Conservation (phyloP, 2,113 vertebrate species). For the Platycercus adscitus region DNA sequence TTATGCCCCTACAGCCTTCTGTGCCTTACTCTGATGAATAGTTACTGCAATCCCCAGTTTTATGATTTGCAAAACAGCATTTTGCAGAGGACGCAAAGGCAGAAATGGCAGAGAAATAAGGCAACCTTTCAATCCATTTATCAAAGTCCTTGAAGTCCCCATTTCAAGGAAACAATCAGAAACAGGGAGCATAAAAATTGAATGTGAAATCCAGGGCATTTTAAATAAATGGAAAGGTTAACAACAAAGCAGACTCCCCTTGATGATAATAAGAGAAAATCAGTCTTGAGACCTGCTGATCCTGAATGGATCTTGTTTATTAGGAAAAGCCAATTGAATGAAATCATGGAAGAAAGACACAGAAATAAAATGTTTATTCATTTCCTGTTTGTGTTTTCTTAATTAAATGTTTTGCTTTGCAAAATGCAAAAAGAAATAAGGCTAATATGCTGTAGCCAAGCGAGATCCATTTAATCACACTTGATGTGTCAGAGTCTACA, state of each 20-base stretch:
- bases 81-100: background rate
- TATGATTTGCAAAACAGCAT: constrained; percentile 30
- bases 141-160: constrained; percentile 56
- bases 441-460: constrained; percentile 7
- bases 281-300: constrained; percentile 28
- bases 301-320: constrained; percentile 15
- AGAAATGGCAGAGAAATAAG: constrained; percentile 48
- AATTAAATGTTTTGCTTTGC: constrained; percentile 34
- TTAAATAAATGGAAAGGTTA: constrained; percentile 60
- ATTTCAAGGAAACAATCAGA: constrained; percentile 66
- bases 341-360: background rate
- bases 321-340: constrained; percentile 11
- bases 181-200: constrained; percentile 35
- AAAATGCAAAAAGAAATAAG: constrained; percentile 17
- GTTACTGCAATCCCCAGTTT: constrained; percentile 1
- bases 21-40: constrained; percentile 17
- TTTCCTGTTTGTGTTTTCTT: constrained; percentile 12
- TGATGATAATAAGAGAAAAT: constrained; percentile 30
- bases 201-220: constrained; percentile 45
- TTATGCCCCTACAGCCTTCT: background rate
- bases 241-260: background rate
- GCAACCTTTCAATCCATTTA: constrained; percentile 64
- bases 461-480: constrained; percentile 36
- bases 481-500: constrained; percentile 20
- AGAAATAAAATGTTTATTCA: constrained; percentile 35